Evolutionary conservation across 2,113 vertebrate species (phyloP).

Genomic region (Pangasianodon gigas): DNA sequence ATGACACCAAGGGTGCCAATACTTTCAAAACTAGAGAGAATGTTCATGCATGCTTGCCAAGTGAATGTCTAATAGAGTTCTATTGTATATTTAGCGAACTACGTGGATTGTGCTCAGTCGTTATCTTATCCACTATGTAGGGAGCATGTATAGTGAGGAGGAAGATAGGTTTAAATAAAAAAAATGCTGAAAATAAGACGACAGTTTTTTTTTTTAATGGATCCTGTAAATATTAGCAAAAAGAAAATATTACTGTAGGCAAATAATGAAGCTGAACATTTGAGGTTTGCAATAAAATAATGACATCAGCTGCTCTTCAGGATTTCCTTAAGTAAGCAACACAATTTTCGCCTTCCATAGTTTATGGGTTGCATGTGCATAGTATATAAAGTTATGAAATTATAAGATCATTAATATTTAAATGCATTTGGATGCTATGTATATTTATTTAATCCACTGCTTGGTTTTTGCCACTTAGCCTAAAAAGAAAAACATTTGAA

Average conservation of each 20-base stretch:
- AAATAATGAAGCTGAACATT: background rate
- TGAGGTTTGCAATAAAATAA: background rate
- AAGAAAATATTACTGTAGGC: background rate
- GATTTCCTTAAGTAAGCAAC: background rate
- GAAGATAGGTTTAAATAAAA: background rate
- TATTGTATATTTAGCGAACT: background rate
- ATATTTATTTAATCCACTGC: background rate
- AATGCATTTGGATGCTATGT: background rate
- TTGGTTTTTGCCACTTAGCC: background rate
- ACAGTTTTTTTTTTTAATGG: background rate
- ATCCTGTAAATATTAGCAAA: background rate
- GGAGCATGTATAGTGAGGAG: background rate
- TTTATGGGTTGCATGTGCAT: background rate
- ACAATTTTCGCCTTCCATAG: background rate
- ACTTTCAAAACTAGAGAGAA: background rate
- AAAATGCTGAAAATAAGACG: background rate
- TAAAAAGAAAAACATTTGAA: background rate
- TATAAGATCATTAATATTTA: background rate
- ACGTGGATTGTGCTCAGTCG: background rate
- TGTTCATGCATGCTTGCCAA: background rate
- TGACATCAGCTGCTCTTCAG: background rate
- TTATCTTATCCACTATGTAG: background rate
- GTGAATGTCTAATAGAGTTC: background rate
- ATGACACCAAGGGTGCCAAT: background rate
- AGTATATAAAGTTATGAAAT: background rate